Evolutionary conservation across 2,113 vertebrate species (phyloP).

Genomic region (Arvicanthis niloticus): DNA sequence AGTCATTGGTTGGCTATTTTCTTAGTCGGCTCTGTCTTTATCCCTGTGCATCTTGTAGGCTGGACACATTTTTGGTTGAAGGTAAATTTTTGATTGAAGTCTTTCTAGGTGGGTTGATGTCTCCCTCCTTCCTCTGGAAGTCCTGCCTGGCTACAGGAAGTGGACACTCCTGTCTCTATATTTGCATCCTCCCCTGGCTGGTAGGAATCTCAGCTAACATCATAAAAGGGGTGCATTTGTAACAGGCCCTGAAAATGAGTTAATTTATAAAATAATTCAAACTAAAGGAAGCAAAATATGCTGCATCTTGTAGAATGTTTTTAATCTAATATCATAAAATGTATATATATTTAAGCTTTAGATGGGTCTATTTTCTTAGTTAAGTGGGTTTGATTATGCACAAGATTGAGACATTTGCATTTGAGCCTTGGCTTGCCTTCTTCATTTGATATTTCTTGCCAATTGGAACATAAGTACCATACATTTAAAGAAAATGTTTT

Average conservation of each 20-base stretch:
- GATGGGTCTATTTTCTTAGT: background rate
- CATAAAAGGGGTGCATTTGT: background rate
- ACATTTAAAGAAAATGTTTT: background rate
- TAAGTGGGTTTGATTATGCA: background rate
- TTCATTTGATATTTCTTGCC: background rate
- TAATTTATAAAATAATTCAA: conserved; percentile 28
- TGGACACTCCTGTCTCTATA: too few species aligned
- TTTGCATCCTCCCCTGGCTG: too few species aligned
- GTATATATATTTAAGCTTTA: background rate
- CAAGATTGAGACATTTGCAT: background rate
- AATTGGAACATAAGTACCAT: background rate
- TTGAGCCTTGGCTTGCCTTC: background rate
- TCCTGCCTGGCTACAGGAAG: too few species aligned
- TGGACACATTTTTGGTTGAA: too few species aligned
- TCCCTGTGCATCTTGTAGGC: too few species aligned
- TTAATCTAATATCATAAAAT: background rate
- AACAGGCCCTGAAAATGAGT: background rate
- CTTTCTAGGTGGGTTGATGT: too few species aligned
- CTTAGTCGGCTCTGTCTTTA: too few species aligned
- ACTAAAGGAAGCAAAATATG: background rate
- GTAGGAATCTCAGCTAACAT: background rate
- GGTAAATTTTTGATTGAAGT: too few species aligned
- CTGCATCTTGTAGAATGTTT: background rate
- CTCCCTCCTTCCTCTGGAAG: too few species aligned
- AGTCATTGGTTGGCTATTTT: too few species aligned